These are phyloP conservation scores for Potorous gilbertii DNA, from an alignment of 2,797 vertebrate species.

Conservation along the genomic window DNA sequence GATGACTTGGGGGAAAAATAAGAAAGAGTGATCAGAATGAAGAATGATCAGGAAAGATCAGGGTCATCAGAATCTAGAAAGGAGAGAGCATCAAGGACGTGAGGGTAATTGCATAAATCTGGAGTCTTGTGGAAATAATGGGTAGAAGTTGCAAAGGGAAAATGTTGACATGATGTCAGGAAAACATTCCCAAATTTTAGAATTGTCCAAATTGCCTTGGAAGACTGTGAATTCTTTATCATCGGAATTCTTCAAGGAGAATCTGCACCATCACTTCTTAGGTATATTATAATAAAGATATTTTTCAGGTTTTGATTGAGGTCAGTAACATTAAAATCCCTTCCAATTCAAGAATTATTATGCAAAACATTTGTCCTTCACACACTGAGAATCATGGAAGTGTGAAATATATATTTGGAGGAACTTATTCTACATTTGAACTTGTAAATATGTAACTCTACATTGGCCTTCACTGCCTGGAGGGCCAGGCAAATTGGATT, in stretches of 20 bases:
- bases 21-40: neutral
- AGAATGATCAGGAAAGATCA: neutral
- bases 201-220: neutral
- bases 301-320: neutral
- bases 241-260: neutral
- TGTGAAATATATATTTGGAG: neutral
- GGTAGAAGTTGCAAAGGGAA: neutral
- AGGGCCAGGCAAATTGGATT: neutral
- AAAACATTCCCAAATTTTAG: neutral
- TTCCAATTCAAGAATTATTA: neutral
- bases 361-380: neutral
- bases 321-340: neutral
- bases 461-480: neutral
- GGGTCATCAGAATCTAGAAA: neutral
- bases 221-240: neutral
- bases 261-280: neutral
- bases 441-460: neutral
- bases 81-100: neutral
- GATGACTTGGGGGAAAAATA: neutral
- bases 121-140: neutral
- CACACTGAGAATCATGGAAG: neutral
- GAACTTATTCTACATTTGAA: neutral
- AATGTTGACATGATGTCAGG: neutral
- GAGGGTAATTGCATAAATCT: neutral
- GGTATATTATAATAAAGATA: neutral